Conservation (phyloP, 1,140 invertebrate genomes). For the Anastrepha ludens region DNA sequence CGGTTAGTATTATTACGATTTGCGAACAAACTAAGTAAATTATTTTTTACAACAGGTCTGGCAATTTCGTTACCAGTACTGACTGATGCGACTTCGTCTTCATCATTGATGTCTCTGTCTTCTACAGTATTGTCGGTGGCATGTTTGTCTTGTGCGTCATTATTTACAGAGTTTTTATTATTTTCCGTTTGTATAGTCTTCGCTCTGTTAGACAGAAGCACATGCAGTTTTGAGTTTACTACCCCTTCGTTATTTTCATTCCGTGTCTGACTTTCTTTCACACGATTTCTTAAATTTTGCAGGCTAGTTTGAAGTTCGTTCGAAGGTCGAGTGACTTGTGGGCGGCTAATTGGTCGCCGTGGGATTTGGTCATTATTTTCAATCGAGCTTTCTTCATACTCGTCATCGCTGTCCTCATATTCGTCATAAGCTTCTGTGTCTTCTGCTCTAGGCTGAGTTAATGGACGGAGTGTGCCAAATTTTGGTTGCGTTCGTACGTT, state of each 20-base stretch:
- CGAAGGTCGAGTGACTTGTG: not conserved
- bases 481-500: not conserved
- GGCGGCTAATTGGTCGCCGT: not conserved
- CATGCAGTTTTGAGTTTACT: constrained; percentile 41
- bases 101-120: not conserved
- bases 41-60: constrained; percentile 56
- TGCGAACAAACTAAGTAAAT: constrained; percentile 59
- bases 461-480: not conserved
- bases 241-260: constrained; percentile 42
- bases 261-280: constrained; percentile 21
- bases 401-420: constrained; percentile 58
- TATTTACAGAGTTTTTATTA: not conserved
- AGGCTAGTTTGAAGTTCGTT: constrained; percentile 26
- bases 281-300: constrained; percentile 44
- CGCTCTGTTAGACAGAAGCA: not conserved
- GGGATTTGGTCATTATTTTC: not conserved
- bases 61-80: constrained; percentile 39
- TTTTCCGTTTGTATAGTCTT: not conserved
- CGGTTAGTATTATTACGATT: constrained; percentile 60
- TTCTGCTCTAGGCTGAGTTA: not conserved
- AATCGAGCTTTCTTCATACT: constrained; percentile 18
- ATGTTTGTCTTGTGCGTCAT: constrained; percentile 33
- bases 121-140: not conserved
- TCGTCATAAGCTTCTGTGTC: constrained; percentile 58
- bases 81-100: not conserved